Percentiles rank a stretch among this genome's conserved stretches.
Evolutionary conservation across 2,797 vertebrate genomes (phyloP).

Genomic region (Cottoperca gobio): DNA sequence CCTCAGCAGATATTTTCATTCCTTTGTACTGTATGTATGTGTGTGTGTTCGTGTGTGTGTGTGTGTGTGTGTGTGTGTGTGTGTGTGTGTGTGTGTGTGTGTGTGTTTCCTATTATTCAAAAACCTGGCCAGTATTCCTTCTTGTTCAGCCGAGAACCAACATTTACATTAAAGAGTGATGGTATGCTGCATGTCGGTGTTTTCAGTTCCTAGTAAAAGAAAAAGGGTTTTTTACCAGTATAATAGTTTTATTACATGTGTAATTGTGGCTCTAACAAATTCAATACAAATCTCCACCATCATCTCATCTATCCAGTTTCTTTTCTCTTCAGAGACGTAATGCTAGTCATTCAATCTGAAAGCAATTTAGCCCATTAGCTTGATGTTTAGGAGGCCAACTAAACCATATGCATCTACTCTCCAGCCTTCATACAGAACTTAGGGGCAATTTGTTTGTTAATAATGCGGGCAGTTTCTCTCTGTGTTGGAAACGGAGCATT

Average conservation of each 20-base stretch:
- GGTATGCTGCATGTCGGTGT: slow-evolving; percentile 17
- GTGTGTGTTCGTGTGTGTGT: not conserved
- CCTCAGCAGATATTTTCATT: slow-evolving; percentile 37
- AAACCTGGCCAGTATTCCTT: slow-evolving; percentile 11
- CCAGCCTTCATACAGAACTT: slow-evolving; percentile 51
- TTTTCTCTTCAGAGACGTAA: slow-evolving; percentile 58
- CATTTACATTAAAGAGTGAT: slow-evolving; percentile 25
- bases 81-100: not conserved
- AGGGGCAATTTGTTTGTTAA: slow-evolving; percentile 72
- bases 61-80: not conserved
- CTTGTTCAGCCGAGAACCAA: slow-evolving; percentile 17
- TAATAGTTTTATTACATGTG: slow-evolving; percentile 48
- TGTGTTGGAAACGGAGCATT: slow-evolving; percentile 59
- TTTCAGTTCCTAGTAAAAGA: slow-evolving; percentile 25
- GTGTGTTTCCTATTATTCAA: slow-evolving; percentile 34
- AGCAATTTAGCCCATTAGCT: slow-evolving; percentile 78
- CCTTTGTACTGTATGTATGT: slow-evolving; percentile 9
- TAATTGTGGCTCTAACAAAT: slow-evolving; percentile 40
- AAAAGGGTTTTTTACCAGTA: slow-evolving; percentile 37
- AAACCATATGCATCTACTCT: slow-evolving; percentile 62
- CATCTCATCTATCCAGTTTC: slow-evolving; percentile 62
- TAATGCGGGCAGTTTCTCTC: slow-evolving; percentile 53
- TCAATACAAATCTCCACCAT: slow-evolving; percentile 45
- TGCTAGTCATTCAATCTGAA: slow-evolving; percentile 72
- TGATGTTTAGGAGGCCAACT: slow-evolving; percentile 62